A percentile compares a stretch with the other conserved stretches of the same genome.
Conservation (phyloP, 1,140 invertebrate genomes). For the Ostrea edulis region DNA sequence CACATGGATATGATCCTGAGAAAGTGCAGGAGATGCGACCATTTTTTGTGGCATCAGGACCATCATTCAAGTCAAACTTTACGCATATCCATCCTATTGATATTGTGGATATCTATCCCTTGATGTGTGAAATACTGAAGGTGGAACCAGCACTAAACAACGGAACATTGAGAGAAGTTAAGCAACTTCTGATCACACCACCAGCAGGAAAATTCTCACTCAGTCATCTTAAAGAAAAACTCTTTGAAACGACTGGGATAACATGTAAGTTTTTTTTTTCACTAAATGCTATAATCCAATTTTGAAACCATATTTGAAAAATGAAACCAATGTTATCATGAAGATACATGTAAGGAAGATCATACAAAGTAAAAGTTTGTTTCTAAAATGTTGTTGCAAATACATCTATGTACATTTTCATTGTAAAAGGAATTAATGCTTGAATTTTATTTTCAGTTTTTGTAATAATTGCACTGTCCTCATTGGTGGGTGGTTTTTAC, state of each 20-base stretch:
- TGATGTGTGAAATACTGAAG: slow-evolving; percentile 83
- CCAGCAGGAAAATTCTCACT: background rate
- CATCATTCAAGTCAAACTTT: slow-evolving; percentile 82
- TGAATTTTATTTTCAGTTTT: slow-evolving; percentile 49
- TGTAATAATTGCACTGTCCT: slow-evolving; percentile 53
- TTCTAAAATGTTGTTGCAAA: no score
- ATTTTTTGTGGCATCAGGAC: slow-evolving; percentile 86
- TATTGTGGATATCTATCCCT: slow-evolving; percentile 84
- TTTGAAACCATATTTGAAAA: background rate
- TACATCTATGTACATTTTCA: no score
- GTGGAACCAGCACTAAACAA: slow-evolving; percentile 66
- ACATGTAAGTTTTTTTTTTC: slow-evolving; percentile 50
- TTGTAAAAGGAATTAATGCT: no score
- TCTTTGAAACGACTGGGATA: slow-evolving; percentile 48
- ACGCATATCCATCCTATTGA: slow-evolving; percentile 80
- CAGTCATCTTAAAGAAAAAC: slow-evolving; percentile 8
- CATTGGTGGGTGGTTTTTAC: slow-evolving; percentile 55
- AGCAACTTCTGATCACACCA: slow-evolving; percentile 46
- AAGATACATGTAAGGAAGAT: background rate
- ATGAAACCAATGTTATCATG: background rate
- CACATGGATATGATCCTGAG: slow-evolving; percentile 67
- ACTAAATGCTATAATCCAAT: background rate
- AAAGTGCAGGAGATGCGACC: slow-evolving; percentile 82
- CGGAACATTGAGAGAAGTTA: slow-evolving; percentile 65
- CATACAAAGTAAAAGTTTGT: background rate